A percentile compares a stretch with the other conserved stretches of the same genome.
These are phyloP conservation scores for Salvelinus alpinus DNA, from an alignment of 2,113 vertebrate species.

Conservation along the genomic window DNA sequence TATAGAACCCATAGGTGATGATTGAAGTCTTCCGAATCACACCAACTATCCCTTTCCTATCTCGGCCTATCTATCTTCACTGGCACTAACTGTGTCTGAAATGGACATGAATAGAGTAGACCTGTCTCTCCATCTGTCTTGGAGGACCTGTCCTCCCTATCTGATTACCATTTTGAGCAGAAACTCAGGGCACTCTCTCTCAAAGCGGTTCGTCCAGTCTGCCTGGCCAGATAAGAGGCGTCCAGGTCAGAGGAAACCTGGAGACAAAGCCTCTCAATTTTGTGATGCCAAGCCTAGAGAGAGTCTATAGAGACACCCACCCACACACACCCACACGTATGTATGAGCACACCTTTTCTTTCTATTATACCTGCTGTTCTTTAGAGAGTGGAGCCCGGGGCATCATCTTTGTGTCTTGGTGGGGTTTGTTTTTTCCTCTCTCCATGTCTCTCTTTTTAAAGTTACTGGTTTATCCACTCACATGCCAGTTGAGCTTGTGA, in stretches of 20 bases:
- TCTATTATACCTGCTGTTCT: not conserved
- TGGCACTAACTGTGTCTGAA: not conserved
- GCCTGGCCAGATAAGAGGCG: not conserved
- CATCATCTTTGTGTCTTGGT: not conserved
- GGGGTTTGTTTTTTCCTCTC: not conserved
- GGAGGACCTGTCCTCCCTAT: no score
- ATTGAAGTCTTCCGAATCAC: no score
- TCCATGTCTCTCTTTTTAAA: not conserved
- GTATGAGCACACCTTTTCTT: not conserved
- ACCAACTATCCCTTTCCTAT: no score
- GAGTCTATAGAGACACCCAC: not conserved
- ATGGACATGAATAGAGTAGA: constrained; percentile 18
- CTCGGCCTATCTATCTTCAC: no score
- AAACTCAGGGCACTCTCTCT: no score
- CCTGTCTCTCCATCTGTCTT: no score
- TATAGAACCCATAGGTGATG: no score
- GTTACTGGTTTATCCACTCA: not conserved
- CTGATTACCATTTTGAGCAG: no score
- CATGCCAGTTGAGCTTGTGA: not conserved
- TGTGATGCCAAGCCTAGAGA: not conserved
- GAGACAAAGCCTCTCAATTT: not conserved
- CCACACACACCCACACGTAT: not conserved
- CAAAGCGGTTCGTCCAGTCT: not conserved
- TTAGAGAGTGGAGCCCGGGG: not conserved
- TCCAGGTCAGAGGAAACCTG: no score